Percentiles rank a stretch among this genome's conserved stretches.
These are phyloP conservation scores for Brachionus plicatilis DNA, from an alignment of 1,140 invertebrate genomes.

Conservation along the genomic window DNA sequence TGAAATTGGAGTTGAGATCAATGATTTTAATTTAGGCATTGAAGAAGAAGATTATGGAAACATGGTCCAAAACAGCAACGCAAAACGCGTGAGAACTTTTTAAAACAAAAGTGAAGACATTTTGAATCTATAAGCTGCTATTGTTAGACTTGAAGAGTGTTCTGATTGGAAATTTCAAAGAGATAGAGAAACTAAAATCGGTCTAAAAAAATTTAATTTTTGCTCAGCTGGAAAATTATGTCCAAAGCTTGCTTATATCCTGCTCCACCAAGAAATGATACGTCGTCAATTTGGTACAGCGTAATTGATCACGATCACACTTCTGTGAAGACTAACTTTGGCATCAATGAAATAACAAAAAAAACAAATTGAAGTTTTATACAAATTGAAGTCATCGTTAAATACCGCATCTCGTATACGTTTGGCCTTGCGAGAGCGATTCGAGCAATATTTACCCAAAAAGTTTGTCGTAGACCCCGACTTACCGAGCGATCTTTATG, in stretches of 20 bases:
- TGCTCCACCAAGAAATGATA: neutral
- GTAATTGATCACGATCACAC: neutral
- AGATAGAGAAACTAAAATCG: neutral
- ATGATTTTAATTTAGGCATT: neutral
- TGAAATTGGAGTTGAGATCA: neutral
- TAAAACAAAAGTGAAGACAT: neutral
- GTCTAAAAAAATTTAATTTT: neutral
- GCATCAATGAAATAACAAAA: neutral
- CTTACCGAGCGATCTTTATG: neutral
- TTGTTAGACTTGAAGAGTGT: neutral
- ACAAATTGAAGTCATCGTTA: neutral
- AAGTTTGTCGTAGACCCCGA: neutral
- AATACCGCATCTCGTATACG: neutral
- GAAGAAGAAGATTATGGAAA: neutral
- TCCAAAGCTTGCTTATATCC: neutral
- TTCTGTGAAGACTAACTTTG: neutral
- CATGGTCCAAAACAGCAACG: neutral
- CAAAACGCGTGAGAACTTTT: neutral
- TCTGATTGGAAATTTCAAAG: neutral
- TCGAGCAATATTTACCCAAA: neutral
- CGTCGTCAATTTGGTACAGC: neutral
- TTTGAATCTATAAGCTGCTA: neutral
- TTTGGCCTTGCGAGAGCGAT: neutral
- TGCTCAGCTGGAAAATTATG: neutral
- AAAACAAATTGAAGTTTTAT: neutral